Percentiles rank a stretch among this genome's conserved stretches.
Conservation (phyloP, 23 tunicate species). For the Botrylloides violaceus region DNA sequence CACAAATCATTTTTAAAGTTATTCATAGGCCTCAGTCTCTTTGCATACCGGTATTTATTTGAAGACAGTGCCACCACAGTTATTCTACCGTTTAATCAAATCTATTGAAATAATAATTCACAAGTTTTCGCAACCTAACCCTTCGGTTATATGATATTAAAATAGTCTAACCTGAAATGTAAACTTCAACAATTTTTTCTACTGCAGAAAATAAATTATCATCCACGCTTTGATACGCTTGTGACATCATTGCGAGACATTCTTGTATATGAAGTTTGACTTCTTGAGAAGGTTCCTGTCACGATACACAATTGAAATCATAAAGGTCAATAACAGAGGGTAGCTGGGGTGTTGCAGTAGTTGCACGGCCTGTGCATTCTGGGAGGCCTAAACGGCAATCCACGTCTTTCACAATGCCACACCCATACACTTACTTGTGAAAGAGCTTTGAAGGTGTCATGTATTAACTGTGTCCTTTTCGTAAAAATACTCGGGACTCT, state of each 20-base stretch:
- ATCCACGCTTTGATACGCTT: constrained; percentile 15
- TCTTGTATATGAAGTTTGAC: constrained; percentile 38
- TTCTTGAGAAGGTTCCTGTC: constrained; percentile 34
- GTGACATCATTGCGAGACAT: constrained; percentile 33
- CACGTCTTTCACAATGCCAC: background rate
- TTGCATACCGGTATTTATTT: too few species aligned
- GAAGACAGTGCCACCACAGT: too few species aligned
- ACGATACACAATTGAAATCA: background rate
- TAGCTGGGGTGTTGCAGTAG: too few species aligned
- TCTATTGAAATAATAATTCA: too few species aligned
- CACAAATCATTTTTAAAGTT: too few species aligned
- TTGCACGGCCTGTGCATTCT: background rate
- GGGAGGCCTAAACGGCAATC: background rate
- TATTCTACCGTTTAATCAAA: too few species aligned
- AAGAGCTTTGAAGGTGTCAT: constrained; percentile 35
- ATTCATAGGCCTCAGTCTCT: too few species aligned
- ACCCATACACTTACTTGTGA: constrained; percentile 25
- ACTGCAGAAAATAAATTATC: background rate
- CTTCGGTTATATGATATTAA: too few species aligned
- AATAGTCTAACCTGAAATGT: constrained; percentile 43
- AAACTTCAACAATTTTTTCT: constrained; percentile 21
- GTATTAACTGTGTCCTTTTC: constrained; percentile 23
- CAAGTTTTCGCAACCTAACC: too few species aligned
- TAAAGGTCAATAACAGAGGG: background rate
- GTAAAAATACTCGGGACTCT: constrained; percentile 42